phyloP scores from a whole-genome alignment of 2,113 vertebrate genomes.

The Rhineura floridana region DNA sequence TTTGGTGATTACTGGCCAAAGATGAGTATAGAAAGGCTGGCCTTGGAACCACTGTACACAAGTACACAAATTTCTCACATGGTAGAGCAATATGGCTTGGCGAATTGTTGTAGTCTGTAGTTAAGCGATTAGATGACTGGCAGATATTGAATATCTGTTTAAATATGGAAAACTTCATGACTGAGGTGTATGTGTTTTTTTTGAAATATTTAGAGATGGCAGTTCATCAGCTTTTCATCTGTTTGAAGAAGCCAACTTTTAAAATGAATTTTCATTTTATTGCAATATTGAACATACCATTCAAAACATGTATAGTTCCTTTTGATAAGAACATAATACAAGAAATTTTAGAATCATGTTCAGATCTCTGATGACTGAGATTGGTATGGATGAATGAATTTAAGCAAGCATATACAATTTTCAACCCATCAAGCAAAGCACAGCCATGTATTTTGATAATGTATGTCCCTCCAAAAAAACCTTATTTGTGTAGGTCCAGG shows the following conservation, averaged over 20 bases:
- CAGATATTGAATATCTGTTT: neutral
- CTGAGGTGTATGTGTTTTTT: neutral
- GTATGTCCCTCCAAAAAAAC: too few relatives aligned
- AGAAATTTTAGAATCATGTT: neutral
- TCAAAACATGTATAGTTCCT: neutral
- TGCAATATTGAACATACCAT: neutral
- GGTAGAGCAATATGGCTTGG: constrained; percentile 48
- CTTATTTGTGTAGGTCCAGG: neutral
- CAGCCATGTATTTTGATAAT: neutral
- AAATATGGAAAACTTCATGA: neutral
- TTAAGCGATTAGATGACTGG: constrained; percentile 15
- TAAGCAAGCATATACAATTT: neutral
- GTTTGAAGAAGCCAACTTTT: neutral
- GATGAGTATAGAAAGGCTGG: constrained; percentile 49
- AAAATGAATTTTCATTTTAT: neutral
- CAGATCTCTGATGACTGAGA: too few relatives aligned
- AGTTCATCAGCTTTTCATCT: constrained; percentile 21
- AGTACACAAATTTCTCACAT: constrained; percentile 58
- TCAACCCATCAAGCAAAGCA: neutral
- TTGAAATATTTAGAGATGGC: constrained; percentile 11
- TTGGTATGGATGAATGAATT: neutral
- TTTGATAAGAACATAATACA: neutral
- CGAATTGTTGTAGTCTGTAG: constrained; percentile 22
- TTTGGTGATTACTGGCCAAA: constrained; percentile 52
- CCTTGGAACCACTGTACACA: constrained; percentile 51